Evolutionary conservation across 2,888 invertebrate species (phyloP), one percentile per base, ranked within the genome.

Genomic region (Platerodrilus igneus): DNA sequence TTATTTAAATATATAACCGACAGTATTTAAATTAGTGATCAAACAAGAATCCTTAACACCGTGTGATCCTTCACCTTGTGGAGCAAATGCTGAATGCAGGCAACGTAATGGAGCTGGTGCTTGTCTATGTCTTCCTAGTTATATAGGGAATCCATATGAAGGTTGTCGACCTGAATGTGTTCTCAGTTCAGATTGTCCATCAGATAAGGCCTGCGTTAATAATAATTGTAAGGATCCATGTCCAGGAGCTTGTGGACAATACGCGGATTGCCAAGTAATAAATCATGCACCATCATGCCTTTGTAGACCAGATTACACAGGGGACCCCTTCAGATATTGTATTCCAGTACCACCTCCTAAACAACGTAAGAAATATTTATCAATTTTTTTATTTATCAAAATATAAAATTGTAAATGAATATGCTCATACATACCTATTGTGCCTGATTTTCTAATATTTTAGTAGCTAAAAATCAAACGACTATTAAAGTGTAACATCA

Each of bases 151-250:
- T 60, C 84, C 85, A 11, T 80, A 82, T 49, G 79, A 79, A 63
- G 78, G 79, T 9, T 83, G 83, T 62, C 74, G 79, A 15, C 83
- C 83, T 8, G 83, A 83, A 66, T 83, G 83, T 63, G 68, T 78
- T 1, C 62, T 77, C 18, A 78, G 80, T 58, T 76, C 80, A 1
- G 83, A 83, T 53, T 83, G 83, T 58, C 66, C 77, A 2, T 76
- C 78, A 28, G 77, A 80, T 55, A 76, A 71, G 56, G 82, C 83
- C 1, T 85, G 85, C 50, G 72, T 79, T 26, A 75, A 76, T 46
- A 79, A 77, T 53, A 82, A 81, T 66, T 86, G 85, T 61, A 73
- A 75, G 56, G 78, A 84, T 61, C 83, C 84, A 15, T 85, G 84
- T 53, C 78, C 80, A 1, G 82, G 83, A 39, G 77, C 76, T 16